Evolutionary conservation across 2,113 vertebrate species (phyloP).

Genomic region (Tachysurus fulvidraco): DNA sequence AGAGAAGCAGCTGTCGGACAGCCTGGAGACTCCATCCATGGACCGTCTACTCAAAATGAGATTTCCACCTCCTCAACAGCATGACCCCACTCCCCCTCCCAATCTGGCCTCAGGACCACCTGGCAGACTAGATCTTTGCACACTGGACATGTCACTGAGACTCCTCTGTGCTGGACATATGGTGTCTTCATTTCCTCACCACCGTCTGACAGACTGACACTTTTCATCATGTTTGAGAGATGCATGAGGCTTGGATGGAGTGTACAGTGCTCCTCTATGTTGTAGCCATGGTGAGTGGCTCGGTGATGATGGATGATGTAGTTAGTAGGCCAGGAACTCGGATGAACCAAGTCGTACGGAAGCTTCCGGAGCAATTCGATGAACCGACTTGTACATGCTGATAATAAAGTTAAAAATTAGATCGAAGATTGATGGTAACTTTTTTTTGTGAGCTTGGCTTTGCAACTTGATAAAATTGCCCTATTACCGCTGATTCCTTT

Average conservation of each 20-base stretch:
- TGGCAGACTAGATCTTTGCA: conserved; percentile 62
- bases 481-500: conserved; percentile 7
- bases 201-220: conserved; percentile 10
- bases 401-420: neutral
- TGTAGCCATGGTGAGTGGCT: neutral
- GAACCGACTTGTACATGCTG: neutral
- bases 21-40: conserved; percentile 61
- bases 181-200: conserved; percentile 27
- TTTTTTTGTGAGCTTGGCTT: neutral
- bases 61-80: conserved; percentile 69
- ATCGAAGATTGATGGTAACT: neutral
- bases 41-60: conserved; percentile 74
- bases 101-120: conserved; percentile 71
- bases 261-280: neutral
- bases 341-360: neutral
- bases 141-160: conserved; percentile 38
- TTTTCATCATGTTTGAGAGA: conserved; percentile 51
- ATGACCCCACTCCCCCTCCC: conserved; percentile 58
- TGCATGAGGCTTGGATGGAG: conserved; percentile 1
- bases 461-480: conserved; percentile 27
- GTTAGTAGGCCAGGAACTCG: neutral
- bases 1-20: conserved; percentile 72
- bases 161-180: conserved; percentile 52
- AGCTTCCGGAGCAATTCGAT: neutral
- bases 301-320: neutral